These are phyloP conservation scores for Chymomyza fuscimana DNA, from an alignment of 2,888 invertebrate genomes.

Conservation along the genomic window DNA sequence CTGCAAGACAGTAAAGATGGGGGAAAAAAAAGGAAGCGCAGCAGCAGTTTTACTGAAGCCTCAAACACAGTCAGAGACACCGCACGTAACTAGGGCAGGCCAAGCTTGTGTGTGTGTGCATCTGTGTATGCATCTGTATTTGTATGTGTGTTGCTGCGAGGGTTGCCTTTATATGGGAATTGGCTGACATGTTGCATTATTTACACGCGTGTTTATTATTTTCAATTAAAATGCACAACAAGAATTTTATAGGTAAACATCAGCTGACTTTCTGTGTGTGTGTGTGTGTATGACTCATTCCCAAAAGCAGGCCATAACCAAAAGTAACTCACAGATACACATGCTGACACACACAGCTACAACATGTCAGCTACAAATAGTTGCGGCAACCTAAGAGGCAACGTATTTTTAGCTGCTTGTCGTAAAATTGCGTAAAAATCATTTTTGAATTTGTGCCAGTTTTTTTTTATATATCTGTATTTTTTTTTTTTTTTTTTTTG, in stretches of 20 bases:
- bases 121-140: slow-evolving; percentile 34
- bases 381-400: slow-evolving; percentile 52
- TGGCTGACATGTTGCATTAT: slow-evolving; percentile 54
- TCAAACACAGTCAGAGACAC: slow-evolving; percentile 6
- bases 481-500: slow-evolving; percentile 12
- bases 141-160: slow-evolving; percentile 16
- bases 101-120: slow-evolving; percentile 21
- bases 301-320: slow-evolving; percentile 30
- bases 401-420: slow-evolving; percentile 67
- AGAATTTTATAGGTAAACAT: slow-evolving; percentile 61
- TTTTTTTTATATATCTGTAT: slow-evolving; percentile 41
- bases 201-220: slow-evolving; percentile 72
- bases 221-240: slow-evolving; percentile 63
- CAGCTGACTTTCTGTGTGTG: neutral
- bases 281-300: slow-evolving; percentile 52
- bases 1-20: slow-evolving; percentile 35
- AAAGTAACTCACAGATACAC: slow-evolving; percentile 52
- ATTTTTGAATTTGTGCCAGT: slow-evolving; percentile 73
- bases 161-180: neutral
- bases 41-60: neutral
- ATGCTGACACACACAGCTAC: neutral
- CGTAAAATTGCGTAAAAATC: slow-evolving; percentile 73
- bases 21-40: slow-evolving; percentile 27
- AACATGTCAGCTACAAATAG: slow-evolving; percentile 50
- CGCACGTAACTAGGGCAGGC: slow-evolving; percentile 35